Percentiles rank a stretch among this genome's conserved stretches.
Evolutionary conservation across 2,113 vertebrate species (phyloP).

Genomic region (Colaptes auratus): DNA sequence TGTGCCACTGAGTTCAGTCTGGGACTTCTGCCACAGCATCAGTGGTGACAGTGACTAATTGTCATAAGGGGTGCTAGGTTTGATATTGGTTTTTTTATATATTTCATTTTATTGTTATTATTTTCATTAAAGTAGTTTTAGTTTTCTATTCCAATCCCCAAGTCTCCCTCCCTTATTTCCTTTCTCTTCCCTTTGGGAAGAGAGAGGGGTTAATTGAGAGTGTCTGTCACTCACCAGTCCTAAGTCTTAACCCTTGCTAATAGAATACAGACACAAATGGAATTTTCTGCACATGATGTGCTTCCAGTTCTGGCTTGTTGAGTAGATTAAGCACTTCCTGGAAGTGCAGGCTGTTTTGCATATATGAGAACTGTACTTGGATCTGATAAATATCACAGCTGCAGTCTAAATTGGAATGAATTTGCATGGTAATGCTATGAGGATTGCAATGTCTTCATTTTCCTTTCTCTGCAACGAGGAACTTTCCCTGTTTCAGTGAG

Average conservation of each 20-base stretch:
- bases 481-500: background rate
- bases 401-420: slow-evolving; percentile 1
- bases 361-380: background rate
- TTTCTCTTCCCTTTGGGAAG: no score
- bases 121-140: no score
- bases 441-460: slow-evolving; percentile 20
- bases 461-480: background rate
- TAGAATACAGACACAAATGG: background rate
- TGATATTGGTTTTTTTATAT: no score
- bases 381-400: slow-evolving; percentile 13
- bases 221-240: no score
- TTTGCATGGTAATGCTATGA: slow-evolving; percentile 30
- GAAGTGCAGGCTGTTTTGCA: background rate
- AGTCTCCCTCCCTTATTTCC: no score
- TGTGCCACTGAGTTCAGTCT: no score
- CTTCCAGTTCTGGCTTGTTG: background rate
- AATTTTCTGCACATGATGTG: background rate
- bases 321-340: background rate
- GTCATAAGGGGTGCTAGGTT: no score
- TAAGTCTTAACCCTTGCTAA: background rate
- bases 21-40: no score
- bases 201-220: no score
- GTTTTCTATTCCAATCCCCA: no score
- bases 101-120: no score
- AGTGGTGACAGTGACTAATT: no score